These are phyloP conservation scores for Corvus moneduloides DNA, from an alignment of 2,113 vertebrate genomes.

Conservation along the genomic window DNA sequence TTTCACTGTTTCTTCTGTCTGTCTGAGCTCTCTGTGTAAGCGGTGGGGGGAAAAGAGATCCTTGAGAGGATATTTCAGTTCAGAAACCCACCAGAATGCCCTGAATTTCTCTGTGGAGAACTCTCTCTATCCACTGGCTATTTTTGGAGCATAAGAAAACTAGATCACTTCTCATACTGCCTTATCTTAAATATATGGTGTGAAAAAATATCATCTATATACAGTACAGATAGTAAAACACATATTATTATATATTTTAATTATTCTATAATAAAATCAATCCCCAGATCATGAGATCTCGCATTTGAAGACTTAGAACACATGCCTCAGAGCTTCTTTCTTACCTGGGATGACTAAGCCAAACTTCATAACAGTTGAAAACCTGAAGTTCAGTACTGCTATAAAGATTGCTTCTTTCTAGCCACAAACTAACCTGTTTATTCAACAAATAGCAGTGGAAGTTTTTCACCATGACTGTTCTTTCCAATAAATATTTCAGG, in stretches of 20 bases:
- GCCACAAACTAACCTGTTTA: background rate
- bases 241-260: background rate
- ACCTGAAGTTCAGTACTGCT: background rate
- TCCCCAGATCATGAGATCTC: background rate
- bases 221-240: background rate
- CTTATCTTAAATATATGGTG: background rate
- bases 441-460: background rate
- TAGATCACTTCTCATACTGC: background rate
- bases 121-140: background rate
- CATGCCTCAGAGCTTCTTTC: background rate
- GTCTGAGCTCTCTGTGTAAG: background rate
- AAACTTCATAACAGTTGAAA: background rate
- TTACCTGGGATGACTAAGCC: background rate
- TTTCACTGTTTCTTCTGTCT: background rate
- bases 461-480: background rate
- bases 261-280: background rate
- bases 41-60: fast-evolving
- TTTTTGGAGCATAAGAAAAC: background rate
- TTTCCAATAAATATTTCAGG: background rate
- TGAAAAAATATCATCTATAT: background rate
- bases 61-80: background rate
- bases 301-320: background rate
- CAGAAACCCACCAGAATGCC: background rate
- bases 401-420: background rate
- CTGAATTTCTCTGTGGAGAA: background rate